Percentiles rank a stretch among this genome's conserved stretches.
These are phyloP conservation scores for Anseranas semipalmata DNA, from an alignment of 2,113 vertebrate genomes.

Conservation along the genomic window DNA sequence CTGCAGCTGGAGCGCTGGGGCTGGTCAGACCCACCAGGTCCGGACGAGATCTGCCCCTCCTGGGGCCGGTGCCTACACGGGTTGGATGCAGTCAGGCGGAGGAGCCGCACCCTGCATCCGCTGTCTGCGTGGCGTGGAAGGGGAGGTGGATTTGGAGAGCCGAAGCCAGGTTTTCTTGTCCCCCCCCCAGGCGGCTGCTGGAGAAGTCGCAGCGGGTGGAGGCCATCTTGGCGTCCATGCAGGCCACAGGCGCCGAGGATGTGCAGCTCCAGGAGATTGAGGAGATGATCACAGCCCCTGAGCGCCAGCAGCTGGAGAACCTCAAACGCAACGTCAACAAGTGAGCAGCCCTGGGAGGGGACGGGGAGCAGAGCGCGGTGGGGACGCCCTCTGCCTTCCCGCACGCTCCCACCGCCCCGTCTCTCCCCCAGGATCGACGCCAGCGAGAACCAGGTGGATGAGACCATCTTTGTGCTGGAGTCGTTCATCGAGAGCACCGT, in stretches of 20 bases:
- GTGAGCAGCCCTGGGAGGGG: slow-evolving; percentile 48
- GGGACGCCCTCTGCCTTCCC: not conserved
- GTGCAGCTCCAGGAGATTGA: slow-evolving; percentile 92
- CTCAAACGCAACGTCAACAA: slow-evolving; percentile 92
- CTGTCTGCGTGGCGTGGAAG: no score
- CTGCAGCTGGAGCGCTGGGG: rapidly evolving
- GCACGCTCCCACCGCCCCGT: not conserved
- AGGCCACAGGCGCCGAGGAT: slow-evolving; percentile 87
- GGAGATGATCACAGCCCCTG: slow-evolving; percentile 94
- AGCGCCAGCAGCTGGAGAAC: slow-evolving; percentile 90
- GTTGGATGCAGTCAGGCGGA: no score
- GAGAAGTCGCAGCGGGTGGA: slow-evolving; percentile 97
- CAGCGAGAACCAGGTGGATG: slow-evolving; percentile 93
- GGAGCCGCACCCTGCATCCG: no score
- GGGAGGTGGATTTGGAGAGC: not conserved
- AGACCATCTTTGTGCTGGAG: slow-evolving; percentile 91
- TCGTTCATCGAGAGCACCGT: slow-evolving; percentile 82
- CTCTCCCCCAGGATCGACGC: slow-evolving; percentile 84
- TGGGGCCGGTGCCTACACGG: no score
- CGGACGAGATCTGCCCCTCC: no score
- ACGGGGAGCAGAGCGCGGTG: no score
- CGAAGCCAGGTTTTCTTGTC: rapidly evolving
- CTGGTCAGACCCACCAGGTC: not conserved
- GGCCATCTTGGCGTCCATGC: slow-evolving; percentile 93
- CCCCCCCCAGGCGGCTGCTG: slow-evolving; percentile 83